Evolutionary conservation across 2,113 vertebrate species (phyloP), one percentile per base, ranked within the genome.

Genomic region (Hippocampus mohnikei): DNA sequence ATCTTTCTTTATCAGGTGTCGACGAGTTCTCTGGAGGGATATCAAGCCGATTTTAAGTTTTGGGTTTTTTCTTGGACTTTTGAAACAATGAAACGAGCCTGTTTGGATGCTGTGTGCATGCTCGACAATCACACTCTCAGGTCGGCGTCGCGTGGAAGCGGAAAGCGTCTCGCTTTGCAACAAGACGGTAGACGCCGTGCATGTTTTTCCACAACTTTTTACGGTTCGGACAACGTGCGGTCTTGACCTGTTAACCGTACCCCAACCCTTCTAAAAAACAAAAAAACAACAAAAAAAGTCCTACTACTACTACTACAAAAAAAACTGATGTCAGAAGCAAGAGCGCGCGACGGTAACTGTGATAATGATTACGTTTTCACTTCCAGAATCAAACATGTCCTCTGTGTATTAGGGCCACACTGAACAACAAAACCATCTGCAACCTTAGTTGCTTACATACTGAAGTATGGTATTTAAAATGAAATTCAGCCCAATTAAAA

Each of bases 91-190:
- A 69, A 69, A 79, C 48, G 69, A 75, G 69, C 69, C 72, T 70
- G 77, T 80, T 78, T 40, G 56, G 81, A 85, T 90, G 89, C 87
- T 83, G 81, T 86, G 84, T 86, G 87, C 87, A 90, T 89, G 87
- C 87, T 89, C 50, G 90, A 93, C 92, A 92, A 92, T 93, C 91
- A 89, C 80, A 69, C 77, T 84, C 87, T 90, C 89, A 90, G 90
- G 89, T 91, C 71, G 78, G 82, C 60, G 37, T 66, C 61, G 66
- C 4, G 46, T 27, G 70, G 70, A 65, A 73, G 73, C 23, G 77
- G 71, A 12, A 41, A 67, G 77, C 42, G 68, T 83, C 63, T 81
- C 61, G 60, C 72, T 55, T 71, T 81, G 82, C 85, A 81, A 79
- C 82, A 78, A 29, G 75, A 86, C 81, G 75, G 78, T 79, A 84